phyloP scores from a whole-genome alignment of 2,888 invertebrate species.

The Antheraea assamensis region DNA sequence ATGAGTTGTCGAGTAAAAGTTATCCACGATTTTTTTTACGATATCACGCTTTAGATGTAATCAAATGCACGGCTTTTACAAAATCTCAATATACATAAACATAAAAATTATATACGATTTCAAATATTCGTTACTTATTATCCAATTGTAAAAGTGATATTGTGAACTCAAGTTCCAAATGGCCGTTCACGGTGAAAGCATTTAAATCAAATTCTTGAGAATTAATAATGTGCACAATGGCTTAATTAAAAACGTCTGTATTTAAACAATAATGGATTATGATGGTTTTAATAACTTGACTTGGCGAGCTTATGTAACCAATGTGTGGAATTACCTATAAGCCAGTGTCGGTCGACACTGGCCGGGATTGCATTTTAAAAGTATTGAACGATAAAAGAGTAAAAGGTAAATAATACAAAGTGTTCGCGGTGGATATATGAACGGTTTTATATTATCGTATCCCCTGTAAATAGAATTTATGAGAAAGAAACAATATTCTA shows the following conservation, averaged over 20 bases:
- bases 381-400: neutral
- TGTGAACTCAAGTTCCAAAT: neutral
- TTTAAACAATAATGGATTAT: constrained; percentile 19
- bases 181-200: neutral
- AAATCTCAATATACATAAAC: neutral
- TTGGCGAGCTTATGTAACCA: neutral
- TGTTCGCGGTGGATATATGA: neutral
- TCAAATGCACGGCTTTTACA: neutral
- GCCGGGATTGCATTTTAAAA: neutral
- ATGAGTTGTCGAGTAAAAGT: too few relatives aligned
- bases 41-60: too few relatives aligned
- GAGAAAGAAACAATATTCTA: too few relatives aligned
- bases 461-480: too few relatives aligned
- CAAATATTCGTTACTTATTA: neutral
- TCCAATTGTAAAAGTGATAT: neutral
- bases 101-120: neutral
- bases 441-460: neutral
- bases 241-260: constrained; percentile 25
- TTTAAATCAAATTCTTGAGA: neutral
- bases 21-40: too few relatives aligned
- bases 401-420: neutral
- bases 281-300: neutral
- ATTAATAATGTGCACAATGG: constrained; percentile 22
- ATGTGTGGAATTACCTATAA: neutral
- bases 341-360: neutral